Evolutionary conservation across 1,140 invertebrate species (phyloP).

Genomic region (Meloidogyne exigua): DNA sequence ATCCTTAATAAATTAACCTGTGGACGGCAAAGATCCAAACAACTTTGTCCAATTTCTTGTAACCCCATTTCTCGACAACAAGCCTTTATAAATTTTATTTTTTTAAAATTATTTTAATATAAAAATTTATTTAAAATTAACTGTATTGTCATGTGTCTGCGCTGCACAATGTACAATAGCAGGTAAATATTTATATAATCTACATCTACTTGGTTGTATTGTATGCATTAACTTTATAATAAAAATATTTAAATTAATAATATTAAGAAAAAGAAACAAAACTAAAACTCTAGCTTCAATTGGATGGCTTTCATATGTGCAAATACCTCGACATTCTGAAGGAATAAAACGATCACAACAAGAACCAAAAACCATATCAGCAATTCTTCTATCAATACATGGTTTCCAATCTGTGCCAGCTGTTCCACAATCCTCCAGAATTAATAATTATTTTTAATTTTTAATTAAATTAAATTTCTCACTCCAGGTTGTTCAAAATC

Average conservation of each 20-base stretch:
- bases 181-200: conserved; percentile 60
- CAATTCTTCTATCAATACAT: conserved; percentile 61
- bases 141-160: conserved; percentile 62
- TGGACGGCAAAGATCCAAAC: conserved; percentile 57
- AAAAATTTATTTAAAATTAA: conserved; percentile 29
- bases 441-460: neutral
- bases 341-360: conserved; percentile 63
- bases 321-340: conserved; percentile 61
- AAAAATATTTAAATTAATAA: neutral
- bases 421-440: conserved; percentile 54
- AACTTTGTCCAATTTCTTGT: conserved; percentile 58
- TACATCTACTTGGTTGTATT: conserved; percentile 60
- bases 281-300: conserved; percentile 61
- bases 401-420: conserved; percentile 59
- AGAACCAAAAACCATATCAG: conserved; percentile 60
- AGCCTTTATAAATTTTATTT: neutral
- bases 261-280: conserved; percentile 17
- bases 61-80: conserved; percentile 43
- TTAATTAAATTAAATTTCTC: conserved; percentile 20
- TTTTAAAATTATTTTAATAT: neutral
- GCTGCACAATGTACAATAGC: conserved; percentile 62
- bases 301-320: conserved; percentile 62
- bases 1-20: conserved; percentile 40
- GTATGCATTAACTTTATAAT: conserved; percentile 61
- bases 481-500: conserved; percentile 49